A percentile compares a stretch with the other conserved stretches of the same genome.
These are phyloP conservation scores for Rhopalosiphum padi DNA, from an alignment of 1,140 invertebrate species.

Conservation along the genomic window DNA sequence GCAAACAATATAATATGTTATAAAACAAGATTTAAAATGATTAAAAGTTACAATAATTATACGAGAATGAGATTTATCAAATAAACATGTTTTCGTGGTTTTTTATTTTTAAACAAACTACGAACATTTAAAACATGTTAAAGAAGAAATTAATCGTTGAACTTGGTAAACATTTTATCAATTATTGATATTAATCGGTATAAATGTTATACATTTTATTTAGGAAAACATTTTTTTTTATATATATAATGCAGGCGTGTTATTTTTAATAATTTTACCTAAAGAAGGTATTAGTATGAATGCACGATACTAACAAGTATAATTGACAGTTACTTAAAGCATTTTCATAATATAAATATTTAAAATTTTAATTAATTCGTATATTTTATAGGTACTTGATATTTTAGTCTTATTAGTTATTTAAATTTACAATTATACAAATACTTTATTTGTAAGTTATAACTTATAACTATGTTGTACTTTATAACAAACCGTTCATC, in stretches of 20 bases:
- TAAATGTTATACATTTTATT: too few species aligned
- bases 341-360: not conserved
- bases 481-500: too few species aligned
- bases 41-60: not conserved
- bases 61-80: not conserved
- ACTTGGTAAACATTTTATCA: not conserved
- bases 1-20: not conserved
- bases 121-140: not conserved
- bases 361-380: not conserved
- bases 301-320: not conserved
- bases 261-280: not conserved
- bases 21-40: not conserved
- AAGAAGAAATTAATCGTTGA: not conserved
- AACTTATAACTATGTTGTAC: too few species aligned
- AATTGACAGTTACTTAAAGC: not conserved
- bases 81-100: not conserved
- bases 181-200: not conserved
- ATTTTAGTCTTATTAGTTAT: not conserved
- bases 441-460: too few species aligned
- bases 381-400: not conserved
- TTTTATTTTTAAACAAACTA: not conserved
- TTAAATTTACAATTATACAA: not conserved
- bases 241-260: too few species aligned
- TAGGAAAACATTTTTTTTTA: too few species aligned
- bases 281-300: not conserved